Evolutionary conservation across 1,140 invertebrate species (phyloP), one percentile per base, ranked within the genome.

Genomic region (Zaprionus taronus): DNA sequence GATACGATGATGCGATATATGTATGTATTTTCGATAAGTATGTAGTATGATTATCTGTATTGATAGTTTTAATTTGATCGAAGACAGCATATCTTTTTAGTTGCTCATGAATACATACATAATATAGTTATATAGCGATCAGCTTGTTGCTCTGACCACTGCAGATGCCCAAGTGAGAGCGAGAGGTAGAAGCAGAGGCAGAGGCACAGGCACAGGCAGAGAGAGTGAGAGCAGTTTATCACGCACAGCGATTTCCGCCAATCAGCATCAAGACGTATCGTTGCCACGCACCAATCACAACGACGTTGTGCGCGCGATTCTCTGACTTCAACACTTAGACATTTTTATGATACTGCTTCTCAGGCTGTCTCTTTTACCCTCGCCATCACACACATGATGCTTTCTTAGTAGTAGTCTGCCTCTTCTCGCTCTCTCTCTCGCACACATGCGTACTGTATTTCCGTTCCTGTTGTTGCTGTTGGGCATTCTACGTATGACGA

Each of bases 241-340:
- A 75, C 66, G 41, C 28, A 66, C 20, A 41, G 49, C 9, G 28
- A 66, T 71, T 85, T 69, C 82, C 69, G 70, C 85, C 85, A 90
- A 90, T 90, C 72, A 73, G 62, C 68, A 62, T 57, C 58, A 75
- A 82, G 73, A 70, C 57, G 28, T 67, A 67, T 66, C 51, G 71
- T 44, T 58, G 64, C 24, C 44, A 26, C 34, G 70, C 77, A 75
- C 85, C 85, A 90, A 90, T 90, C 85, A 91, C 77, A 76, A 68
- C 68, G 55, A 20, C 20, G 47, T 31, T 7, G 28, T 7, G 28
- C 49, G 17, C 47, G 24, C 24, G 24, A 60, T 60, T 51, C 64
- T 75, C 70, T 64, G 63, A 58, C 67, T 63, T 53, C 31, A 66
- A 69, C 55, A 79, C 79, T 79, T 65, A 78, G 73, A 70, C 55